These are phyloP conservation scores for Megaceryle torquata DNA, from an alignment of 2,113 vertebrate species.

Conservation along the genomic window DNA sequence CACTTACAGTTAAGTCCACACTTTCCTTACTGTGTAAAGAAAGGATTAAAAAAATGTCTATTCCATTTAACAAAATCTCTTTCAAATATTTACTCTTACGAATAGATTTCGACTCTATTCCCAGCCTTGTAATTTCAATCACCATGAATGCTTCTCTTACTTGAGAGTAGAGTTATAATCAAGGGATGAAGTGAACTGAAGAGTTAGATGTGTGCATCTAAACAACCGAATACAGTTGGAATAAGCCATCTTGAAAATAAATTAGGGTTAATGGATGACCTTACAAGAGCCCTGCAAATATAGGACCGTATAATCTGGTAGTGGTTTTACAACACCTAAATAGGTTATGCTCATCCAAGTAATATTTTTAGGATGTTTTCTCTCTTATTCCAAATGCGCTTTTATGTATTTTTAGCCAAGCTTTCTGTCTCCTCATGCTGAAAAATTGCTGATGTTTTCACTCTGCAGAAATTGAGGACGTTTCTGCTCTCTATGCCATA, in stretches of 20 bases:
- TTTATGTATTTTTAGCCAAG: conserved; percentile 65
- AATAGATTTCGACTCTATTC: not conserved
- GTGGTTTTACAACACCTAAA: conserved; percentile 38
- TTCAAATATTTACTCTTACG: not conserved
- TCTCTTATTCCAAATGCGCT: conserved; percentile 30
- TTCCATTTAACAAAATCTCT: not conserved
- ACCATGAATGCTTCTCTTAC: not conserved
- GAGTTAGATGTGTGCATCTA: not conserved
- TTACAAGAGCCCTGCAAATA: conserved; percentile 14
- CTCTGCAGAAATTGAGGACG: conserved; percentile 44
- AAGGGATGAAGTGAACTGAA: not conserved
- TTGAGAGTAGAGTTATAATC: not conserved
- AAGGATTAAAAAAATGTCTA: not conserved
- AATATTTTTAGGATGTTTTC: conserved; percentile 46
- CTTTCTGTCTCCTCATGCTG: conserved; percentile 64
- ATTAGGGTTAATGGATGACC: not conserved
- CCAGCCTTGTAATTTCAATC: not conserved
- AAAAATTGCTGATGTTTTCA: conserved; percentile 67
- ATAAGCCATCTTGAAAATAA: not conserved
- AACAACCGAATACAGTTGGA: not conserved
- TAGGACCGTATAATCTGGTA: not conserved
- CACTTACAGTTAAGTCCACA: not conserved
- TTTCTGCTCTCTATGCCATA: conserved; percentile 30
- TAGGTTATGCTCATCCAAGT: conserved; percentile 56
- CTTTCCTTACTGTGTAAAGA: not conserved